Evolutionary conservation across 2,888 invertebrate genomes (phyloP).

Genomic region (Lithophane ornitopus): DNA sequence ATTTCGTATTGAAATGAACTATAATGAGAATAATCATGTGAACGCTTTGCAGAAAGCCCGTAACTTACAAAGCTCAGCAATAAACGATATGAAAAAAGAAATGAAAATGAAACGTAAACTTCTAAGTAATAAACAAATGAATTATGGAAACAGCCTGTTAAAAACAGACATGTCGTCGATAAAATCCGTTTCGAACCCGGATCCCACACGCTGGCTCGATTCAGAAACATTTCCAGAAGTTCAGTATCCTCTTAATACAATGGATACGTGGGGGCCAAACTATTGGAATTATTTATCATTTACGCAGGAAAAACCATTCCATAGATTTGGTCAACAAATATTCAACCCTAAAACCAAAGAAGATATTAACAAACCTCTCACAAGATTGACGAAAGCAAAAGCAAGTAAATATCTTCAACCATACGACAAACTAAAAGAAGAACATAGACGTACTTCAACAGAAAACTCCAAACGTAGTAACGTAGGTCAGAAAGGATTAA

Average conservation of each 20-base stretch:
- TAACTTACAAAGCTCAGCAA: constrained; percentile 27
- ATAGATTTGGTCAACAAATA: constrained; percentile 22
- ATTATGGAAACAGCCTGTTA: constrained; percentile 26
- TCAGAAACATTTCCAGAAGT: constrained; percentile 79
- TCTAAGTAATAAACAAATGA: constrained; percentile 37
- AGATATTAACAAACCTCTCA: constrained; percentile 17
- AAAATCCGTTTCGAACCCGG: constrained; percentile 1
- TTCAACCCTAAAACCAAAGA: constrained; percentile 34
- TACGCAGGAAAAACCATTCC: constrained; percentile 40
- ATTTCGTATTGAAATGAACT: constrained; percentile 34
- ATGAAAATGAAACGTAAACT: constrained; percentile 67
- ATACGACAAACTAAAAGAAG: constrained; percentile 51
- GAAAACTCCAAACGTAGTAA: constrained; percentile 52
- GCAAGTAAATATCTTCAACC: constrained; percentile 48
- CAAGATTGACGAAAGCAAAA: constrained; percentile 35
- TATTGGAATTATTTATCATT: constrained; percentile 74
- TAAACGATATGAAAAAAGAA: constrained; percentile 67
- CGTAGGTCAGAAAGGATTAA: constrained; percentile 28
- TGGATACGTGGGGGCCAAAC: constrained; percentile 79
- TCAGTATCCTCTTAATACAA: constrained; percentile 79
- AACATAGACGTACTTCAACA: constrained; percentile 37
- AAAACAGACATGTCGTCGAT: constrained; percentile 31
- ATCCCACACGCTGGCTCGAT: constrained; percentile 63
- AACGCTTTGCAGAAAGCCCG: constrained; percentile 4
- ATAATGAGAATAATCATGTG: constrained; percentile 28